Conservation (phyloP, 2,888 invertebrate genomes). For the Blastobasis adustella region DNA sequence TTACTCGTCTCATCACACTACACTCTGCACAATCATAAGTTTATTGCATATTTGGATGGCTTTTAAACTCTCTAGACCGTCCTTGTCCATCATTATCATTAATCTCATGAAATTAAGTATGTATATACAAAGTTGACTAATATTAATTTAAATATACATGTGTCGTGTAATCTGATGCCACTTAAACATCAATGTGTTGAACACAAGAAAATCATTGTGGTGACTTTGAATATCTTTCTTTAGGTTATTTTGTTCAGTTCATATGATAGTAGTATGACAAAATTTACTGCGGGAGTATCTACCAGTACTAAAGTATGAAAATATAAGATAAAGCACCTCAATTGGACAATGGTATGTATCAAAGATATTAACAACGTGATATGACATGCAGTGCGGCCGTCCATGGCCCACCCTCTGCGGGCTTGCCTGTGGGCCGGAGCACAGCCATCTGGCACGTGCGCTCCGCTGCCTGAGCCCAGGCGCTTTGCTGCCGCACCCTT, state of each 20-base stretch:
- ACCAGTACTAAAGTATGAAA: conserved; percentile 76
- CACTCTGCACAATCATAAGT: conserved; percentile 67
- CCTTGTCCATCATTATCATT: conserved; percentile 56
- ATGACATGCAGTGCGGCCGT: conserved; percentile 65
- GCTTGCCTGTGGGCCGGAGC: conserved; percentile 11
- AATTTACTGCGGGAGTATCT: conserved; percentile 71
- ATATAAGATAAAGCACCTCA: conserved; percentile 76
- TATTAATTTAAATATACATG: conserved; percentile 66
- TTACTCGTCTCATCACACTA: conserved; percentile 60
- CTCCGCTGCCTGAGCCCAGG: conserved; percentile 37
- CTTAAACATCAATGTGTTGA: conserved; percentile 35
- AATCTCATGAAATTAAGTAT: conserved; percentile 62
- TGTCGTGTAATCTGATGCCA: conserved; percentile 37
- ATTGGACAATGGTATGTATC: conserved; percentile 76
- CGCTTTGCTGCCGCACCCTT: conserved; percentile 58
- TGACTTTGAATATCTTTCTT: no score
- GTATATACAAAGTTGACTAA: conserved; percentile 71
- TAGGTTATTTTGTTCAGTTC: conserved; percentile 38
- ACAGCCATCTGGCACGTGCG: conserved; percentile 31
- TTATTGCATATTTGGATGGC: conserved; percentile 73
- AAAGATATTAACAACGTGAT: conserved; percentile 75
- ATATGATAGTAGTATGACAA: conserved; percentile 32
- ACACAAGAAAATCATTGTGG: no score
- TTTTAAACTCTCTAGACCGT: conserved; percentile 64
- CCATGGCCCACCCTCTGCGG: conserved; percentile 23